A percentile compares a stretch with the other conserved stretches of the same genome.
phyloP scores from a whole-genome alignment of 2,113 vertebrate genomes.

The Marmota flaviventris region DNA sequence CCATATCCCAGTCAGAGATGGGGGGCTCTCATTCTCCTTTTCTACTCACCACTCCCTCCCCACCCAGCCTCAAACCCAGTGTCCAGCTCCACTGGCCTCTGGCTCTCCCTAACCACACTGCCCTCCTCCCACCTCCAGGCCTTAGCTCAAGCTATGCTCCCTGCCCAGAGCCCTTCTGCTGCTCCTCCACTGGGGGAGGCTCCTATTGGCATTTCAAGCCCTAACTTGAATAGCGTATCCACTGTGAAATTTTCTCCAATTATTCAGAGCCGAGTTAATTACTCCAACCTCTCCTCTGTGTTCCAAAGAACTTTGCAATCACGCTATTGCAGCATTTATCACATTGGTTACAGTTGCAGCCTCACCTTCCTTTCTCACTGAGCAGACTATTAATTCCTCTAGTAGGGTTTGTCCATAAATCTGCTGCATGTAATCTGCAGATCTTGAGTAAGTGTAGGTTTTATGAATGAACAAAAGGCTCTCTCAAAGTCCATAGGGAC shows the following conservation, averaged over 20 bases:
- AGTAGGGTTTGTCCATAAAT: not conserved
- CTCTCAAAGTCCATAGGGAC: not conserved
- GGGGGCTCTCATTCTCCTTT: not conserved
- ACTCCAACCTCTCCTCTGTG: not conserved
- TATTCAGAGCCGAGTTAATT: constrained; percentile 24
- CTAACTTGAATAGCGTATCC: not conserved
- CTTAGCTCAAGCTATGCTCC: not conserved
- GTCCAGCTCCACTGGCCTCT: not conserved
- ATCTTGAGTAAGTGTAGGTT: constrained; percentile 31
- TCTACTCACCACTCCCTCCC: not conserved
- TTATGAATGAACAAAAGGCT: constrained; percentile 38
- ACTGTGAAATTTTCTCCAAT: not conserved
- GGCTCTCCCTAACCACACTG: not conserved
- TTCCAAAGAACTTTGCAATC: not conserved
- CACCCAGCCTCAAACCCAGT: not conserved
- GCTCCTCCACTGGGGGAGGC: not conserved
- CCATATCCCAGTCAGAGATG: not conserved
- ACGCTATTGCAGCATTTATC: not conserved
- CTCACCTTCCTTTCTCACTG: not conserved
- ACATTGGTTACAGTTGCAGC: not conserved
- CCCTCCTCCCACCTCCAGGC: not conserved
- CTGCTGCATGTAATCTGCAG: constrained; percentile 3
- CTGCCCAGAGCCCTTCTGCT: not conserved
- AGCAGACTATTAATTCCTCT: constrained; percentile 19
- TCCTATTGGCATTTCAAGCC: constrained; percentile 13